phyloP scores from a whole-genome alignment of 2,113 vertebrate species.

The Callorhinus ursinus region DNA sequence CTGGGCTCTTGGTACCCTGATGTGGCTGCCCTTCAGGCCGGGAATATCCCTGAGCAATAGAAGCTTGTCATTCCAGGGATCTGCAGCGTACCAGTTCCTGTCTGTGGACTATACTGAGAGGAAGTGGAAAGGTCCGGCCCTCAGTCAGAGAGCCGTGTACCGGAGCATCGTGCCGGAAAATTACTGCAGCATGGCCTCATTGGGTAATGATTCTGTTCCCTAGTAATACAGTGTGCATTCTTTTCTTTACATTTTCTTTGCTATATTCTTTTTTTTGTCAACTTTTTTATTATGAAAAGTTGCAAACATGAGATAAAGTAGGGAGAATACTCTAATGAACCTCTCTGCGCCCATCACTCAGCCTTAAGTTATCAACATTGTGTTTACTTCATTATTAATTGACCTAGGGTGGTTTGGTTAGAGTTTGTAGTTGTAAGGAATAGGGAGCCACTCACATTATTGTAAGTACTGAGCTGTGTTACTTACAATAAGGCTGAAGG shows the following conservation, averaged over 20 bases:
- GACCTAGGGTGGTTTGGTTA: background rate
- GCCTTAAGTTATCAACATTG: background rate
- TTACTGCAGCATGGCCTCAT: background rate
- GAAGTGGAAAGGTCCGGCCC: background rate
- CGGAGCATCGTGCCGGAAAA: background rate
- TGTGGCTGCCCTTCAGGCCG: background rate
- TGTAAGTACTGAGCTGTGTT: background rate
- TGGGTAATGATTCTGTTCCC: conserved; percentile 50
- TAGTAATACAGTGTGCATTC: background rate
- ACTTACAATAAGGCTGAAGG: background rate
- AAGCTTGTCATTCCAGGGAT: conserved; percentile 57
- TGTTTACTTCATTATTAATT: background rate
- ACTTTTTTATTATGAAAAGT: background rate
- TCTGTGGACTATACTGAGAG: background rate
- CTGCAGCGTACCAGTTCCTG: background rate
- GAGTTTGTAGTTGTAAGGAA: background rate
- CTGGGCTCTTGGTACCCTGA: background rate
- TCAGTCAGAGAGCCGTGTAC: background rate
- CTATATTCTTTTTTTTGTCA: background rate
- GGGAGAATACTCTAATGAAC: background rate
- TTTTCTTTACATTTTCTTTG: background rate
- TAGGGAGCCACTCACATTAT: background rate
- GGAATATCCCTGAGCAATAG: background rate
- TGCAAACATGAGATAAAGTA: background rate
- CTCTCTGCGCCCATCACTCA: background rate